These are phyloP conservation scores for Kuschelorhynchus macadamiae DNA, from an alignment of 2,888 invertebrate genomes.

Conservation along the genomic window DNA sequence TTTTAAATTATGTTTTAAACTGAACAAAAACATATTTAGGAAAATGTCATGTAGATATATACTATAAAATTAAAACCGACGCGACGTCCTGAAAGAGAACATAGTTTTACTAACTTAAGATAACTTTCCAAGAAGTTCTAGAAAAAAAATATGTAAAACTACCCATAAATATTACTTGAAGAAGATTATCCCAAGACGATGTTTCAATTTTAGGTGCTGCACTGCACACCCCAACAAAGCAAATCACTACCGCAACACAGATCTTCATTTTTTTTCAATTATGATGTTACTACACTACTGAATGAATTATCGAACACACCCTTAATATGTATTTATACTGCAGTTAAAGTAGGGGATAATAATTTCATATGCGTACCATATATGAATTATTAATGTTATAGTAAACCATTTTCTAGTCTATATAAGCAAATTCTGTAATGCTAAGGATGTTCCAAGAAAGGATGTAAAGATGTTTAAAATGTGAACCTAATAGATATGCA, in stretches of 20 bases:
- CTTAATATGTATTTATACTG: slow-evolving; percentile 46
- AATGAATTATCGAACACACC: slow-evolving; percentile 36
- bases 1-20: too few relatives aligned
- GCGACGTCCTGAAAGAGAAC: too few relatives aligned
- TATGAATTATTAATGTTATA: slow-evolving; percentile 16
- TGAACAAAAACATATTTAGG: too few relatives aligned
- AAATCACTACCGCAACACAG: slow-evolving; percentile 24
- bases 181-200: slow-evolving; percentile 44
- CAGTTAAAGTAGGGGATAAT: slow-evolving; percentile 39
- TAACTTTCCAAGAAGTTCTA: too few relatives aligned
- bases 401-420: slow-evolving; percentile 16
- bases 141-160: too few relatives aligned
- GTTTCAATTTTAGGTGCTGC: slow-evolving; percentile 43
- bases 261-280: slow-evolving; percentile 26
- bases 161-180: slow-evolving; percentile 38
- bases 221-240: slow-evolving; percentile 24
- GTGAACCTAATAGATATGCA: slow-evolving; percentile 32
- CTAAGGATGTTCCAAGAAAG: slow-evolving; percentile 38
- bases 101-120: too few relatives aligned
- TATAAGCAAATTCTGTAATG: slow-evolving; percentile 9
- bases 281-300: slow-evolving; percentile 14
- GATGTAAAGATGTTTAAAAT: slow-evolving; percentile 16
- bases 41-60: too few relatives aligned
- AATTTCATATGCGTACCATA: slow-evolving; percentile 16
- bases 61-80: too few relatives aligned